Evolutionary conservation across 2,888 invertebrate species (phyloP).

Genomic region (Cremastinae sp.): DNA sequence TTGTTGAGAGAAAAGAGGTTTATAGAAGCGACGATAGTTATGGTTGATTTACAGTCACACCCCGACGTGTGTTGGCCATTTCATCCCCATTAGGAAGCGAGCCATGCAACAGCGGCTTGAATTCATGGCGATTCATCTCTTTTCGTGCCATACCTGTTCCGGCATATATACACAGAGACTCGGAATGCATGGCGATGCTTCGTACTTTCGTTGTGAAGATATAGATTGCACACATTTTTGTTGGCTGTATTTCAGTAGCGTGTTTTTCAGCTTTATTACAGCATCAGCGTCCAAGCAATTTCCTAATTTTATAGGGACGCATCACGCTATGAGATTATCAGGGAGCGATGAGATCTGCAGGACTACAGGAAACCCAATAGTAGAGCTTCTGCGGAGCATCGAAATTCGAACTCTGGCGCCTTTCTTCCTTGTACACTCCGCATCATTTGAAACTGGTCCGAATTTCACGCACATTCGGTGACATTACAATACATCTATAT

Average conservation of each 20-base stretch:
- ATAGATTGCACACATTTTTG: conserved; percentile 33
- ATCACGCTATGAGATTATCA: conserved; percentile 78
- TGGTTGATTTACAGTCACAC: conserved; percentile 60
- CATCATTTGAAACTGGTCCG: conserved; percentile 21
- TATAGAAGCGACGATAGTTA: conserved; percentile 41
- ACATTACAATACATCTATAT: conserved; percentile 24
- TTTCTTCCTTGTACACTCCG: conserved; percentile 8
- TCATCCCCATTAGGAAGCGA: conserved; percentile 64
- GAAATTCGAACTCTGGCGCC: conserved; percentile 13
- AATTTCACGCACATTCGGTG: conserved; percentile 36
- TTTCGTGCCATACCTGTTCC: conserved; percentile 39
- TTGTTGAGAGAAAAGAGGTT: conserved; percentile 23
- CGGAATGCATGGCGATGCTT: conserved; percentile 51
- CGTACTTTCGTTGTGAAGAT: conserved; percentile 41
- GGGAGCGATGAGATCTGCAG: conserved; percentile 69
- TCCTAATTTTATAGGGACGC: conserved; percentile 76
- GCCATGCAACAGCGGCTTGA: conserved; percentile 63
- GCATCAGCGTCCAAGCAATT: conserved; percentile 69
- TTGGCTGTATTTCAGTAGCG: conserved; percentile 64
- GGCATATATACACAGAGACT: conserved; percentile 40
- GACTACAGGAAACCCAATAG: conserved; percentile 71
- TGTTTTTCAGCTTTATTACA: conserved; percentile 71
- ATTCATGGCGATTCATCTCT: conserved; percentile 64
- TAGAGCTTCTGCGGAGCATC: conserved; percentile 69
- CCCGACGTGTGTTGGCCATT: conserved; percentile 58